These are phyloP conservation scores for Oryzias melastigma DNA, from an alignment of 2,113 vertebrate species.

Conservation along the genomic window DNA sequence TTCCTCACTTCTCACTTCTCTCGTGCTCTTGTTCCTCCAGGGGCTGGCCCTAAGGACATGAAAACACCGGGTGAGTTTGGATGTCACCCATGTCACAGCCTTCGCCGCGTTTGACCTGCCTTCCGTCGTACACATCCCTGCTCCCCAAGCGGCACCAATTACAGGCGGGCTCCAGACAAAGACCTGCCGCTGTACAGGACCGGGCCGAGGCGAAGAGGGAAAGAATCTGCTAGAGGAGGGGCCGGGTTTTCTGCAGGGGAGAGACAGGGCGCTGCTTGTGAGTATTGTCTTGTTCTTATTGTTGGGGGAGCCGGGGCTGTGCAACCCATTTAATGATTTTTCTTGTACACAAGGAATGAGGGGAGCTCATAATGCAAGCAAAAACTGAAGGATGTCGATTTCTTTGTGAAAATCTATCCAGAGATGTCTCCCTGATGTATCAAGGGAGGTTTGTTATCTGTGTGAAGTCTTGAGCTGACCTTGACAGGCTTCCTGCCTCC, in stretches of 20 bases:
- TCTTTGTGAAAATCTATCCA: conserved; percentile 17
- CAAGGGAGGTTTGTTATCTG: conserved; percentile 8
- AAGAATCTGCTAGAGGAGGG: conserved; percentile 34
- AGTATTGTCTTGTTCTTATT: conserved; percentile 64
- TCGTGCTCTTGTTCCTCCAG: conserved; percentile 72
- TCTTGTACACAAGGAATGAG: conserved; percentile 6
- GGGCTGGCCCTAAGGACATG: conserved; percentile 56
- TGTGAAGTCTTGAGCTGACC: conserved; percentile 20
- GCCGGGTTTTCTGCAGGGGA: conserved; percentile 27
- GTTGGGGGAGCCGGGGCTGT: conserved; percentile 3
- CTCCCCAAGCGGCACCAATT: conserved; percentile 26
- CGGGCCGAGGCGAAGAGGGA: conserved; percentile 29
- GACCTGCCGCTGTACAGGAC: conserved; percentile 33
- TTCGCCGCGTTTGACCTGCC: conserved; percentile 24
- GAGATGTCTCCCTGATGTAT: conserved; percentile 16
- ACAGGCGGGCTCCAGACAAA: conserved; percentile 38
- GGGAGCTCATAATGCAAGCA: conserved; percentile 12
- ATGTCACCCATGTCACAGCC: conserved; percentile 43
- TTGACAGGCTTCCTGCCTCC: conserved; percentile 21
- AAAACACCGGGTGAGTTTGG: conserved; percentile 54
- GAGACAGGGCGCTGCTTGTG: conserved; percentile 55
- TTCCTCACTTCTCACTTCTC: conserved; percentile 60
- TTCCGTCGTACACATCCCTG: conserved; percentile 16
- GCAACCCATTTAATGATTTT: conserved; percentile 11
- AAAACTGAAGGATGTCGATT: conserved; percentile 15